Evolutionary conservation across 2,113 vertebrate species (phyloP).

Genomic region (Trichechus manatus): DNA sequence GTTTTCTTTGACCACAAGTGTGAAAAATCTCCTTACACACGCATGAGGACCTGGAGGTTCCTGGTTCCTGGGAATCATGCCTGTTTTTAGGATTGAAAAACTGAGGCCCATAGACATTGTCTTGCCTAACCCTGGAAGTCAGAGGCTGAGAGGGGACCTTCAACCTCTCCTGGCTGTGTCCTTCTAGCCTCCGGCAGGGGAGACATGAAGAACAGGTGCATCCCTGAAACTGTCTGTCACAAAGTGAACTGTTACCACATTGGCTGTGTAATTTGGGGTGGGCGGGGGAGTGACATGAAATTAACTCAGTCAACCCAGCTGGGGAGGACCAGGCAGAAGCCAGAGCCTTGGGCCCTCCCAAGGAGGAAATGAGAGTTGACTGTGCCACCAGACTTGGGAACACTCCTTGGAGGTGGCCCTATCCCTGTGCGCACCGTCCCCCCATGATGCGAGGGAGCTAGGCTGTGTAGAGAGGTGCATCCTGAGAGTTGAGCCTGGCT

Average conservation of each 20-base stretch:
- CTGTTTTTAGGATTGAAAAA: slow-evolving; percentile 69
- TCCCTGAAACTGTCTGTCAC: background rate
- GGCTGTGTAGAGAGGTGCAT: background rate
- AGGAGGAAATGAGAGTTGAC: slow-evolving; percentile 71
- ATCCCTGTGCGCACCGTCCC: background rate
- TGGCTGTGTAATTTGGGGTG: background rate
- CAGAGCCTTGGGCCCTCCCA: background rate
- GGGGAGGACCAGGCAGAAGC: background rate
- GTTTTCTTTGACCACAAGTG: background rate
- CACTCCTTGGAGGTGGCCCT: background rate
- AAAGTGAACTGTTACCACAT: slow-evolving; percentile 30
- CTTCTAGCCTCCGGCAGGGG: background rate
- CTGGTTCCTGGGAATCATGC: background rate
- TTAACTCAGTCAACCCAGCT: background rate
- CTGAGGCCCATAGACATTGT: slow-evolving; percentile 63
- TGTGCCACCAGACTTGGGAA: background rate
- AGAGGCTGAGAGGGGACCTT: background rate
- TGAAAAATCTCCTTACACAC: background rate
- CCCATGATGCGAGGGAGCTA: background rate
- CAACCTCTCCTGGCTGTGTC: background rate
- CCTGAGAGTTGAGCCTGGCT: background rate
- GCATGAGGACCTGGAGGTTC: background rate
- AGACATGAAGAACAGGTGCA: background rate
- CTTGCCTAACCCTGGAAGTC: background rate
- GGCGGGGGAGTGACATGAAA: background rate